These are phyloP conservation scores for Polia nebulosa DNA, from an alignment of 2,888 invertebrate genomes.

Conservation along the genomic window DNA sequence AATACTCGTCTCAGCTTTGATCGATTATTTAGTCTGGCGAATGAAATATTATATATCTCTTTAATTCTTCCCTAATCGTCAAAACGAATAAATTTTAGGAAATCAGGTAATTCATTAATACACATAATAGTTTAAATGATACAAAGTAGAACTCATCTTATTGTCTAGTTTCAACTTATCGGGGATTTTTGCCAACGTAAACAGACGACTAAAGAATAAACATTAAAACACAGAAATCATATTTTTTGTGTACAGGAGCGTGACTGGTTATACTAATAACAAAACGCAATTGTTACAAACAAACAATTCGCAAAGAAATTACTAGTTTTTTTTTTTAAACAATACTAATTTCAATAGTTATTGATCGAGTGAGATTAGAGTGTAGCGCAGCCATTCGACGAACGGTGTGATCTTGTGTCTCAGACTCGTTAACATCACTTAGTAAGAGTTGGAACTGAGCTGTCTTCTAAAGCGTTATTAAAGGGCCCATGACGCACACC, in stretches of 20 bases:
- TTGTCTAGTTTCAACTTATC: no score
- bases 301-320: slow-evolving; percentile 16
- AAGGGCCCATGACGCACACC: slow-evolving; percentile 59
- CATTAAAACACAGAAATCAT: slow-evolving; percentile 12
- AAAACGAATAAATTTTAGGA: neutral
- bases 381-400: slow-evolving; percentile 44
- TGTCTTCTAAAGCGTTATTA: slow-evolving; percentile 42
- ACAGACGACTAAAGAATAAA: neutral
- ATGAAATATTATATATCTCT: neutral
- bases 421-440: slow-evolving; percentile 65
- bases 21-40: no score
- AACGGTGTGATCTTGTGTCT: slow-evolving; percentile 60
- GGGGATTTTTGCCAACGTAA: slow-evolving; percentile 10
- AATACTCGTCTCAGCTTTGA: neutral
- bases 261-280: slow-evolving; percentile 21
- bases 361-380: slow-evolving; percentile 33
- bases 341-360: slow-evolving; percentile 36
- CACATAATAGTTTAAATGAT: neutral
- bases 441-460: slow-evolving; percentile 49
- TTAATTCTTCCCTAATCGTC: neutral
- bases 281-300: slow-evolving; percentile 22
- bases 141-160: neutral
- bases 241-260: slow-evolving; percentile 24
- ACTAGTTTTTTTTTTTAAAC: slow-evolving; percentile 29
- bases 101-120: neutral